A percentile compares a stretch with the other conserved stretches of the same genome.
Evolutionary conservation across 2,797 vertebrate species (phyloP).

Genomic region (Aplochiton taeniatus): DNA sequence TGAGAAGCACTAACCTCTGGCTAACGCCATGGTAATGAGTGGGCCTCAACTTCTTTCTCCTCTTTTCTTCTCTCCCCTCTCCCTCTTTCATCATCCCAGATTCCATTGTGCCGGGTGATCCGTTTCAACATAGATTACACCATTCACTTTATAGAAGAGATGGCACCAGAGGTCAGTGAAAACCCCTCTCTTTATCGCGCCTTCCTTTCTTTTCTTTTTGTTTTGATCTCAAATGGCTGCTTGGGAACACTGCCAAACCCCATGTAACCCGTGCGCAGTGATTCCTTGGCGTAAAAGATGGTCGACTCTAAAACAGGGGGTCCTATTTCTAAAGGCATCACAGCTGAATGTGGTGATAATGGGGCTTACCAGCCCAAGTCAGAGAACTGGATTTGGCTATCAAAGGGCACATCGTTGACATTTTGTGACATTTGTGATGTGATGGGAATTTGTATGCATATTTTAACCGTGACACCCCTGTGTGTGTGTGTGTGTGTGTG

Average conservation of each 20-base stretch:
- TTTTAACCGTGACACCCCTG: too few relatives aligned
- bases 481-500: neutral
- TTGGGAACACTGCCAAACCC: conserved; percentile 50
- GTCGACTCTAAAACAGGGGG: conserved; percentile 46
- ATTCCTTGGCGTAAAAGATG: conserved; percentile 41
- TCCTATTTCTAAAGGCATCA: conserved; percentile 3
- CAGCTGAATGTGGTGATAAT: conserved; percentile 50
- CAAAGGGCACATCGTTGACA: neutral
- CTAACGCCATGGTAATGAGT: conserved; percentile 59
- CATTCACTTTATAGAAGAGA: conserved; percentile 99
- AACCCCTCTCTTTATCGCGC: conserved; percentile 47
- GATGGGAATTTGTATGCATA: neutral
- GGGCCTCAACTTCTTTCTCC: conserved; percentile 36
- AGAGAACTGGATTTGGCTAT: conserved; percentile 56
- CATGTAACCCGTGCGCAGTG: conserved; percentile 45
- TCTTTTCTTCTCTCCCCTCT: conserved; percentile 28
- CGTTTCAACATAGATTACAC: conserved; percentile 99
- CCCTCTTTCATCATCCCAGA: conserved; percentile 76
- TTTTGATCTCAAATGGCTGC: conserved; percentile 60
- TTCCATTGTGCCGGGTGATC: conserved; percentile 97
- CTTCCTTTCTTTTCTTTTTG: conserved; percentile 29
- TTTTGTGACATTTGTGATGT: conserved; percentile 4
- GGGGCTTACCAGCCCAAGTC: conserved; percentile 50
- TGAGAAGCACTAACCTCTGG: conserved; percentile 64
- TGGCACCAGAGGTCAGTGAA: conserved; percentile 95